Evolutionary conservation across 2,113 vertebrate species (phyloP), one percentile per base, ranked within the genome.

Genomic region (Aphyosemion australe): DNA sequence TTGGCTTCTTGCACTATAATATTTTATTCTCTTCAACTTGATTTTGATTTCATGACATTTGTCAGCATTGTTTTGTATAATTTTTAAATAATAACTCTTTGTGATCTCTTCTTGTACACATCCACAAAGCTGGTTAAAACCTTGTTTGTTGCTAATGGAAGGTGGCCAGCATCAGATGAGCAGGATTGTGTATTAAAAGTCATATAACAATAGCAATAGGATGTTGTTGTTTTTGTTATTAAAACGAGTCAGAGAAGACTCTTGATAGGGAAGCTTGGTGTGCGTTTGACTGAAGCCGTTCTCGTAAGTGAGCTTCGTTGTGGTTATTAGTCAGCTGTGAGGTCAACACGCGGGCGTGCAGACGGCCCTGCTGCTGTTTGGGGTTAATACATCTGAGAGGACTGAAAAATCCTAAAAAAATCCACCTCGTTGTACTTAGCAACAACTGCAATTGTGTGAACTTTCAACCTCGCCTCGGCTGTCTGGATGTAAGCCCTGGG

Each of bases 401-500:
- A 31, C 19, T 8, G 2, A 41, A 73, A 74, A 79, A 80, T 76
- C 66, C 66, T 13, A 4, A 37, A 62, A 65, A 86, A 72, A 83
- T 80, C 72, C 78, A 67, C 75, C 70, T 78, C 54, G 14, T 8
- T 67, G 74, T 69, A 72, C 84, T 83, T 63, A 61, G 49, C 54
- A 61, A 68, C 63, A 75, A 77, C 69, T 61, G 63, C 59, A 55
- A 37, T 74, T 13, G 75, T 74, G 71, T 83, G 64, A 89, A 84
- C 85, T 73, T 76, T 61, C 72, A 72, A 85, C 79, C 83, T 72
- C 20, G 1, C 12, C 69, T 48, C 42, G 20, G 63, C 76, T 64
- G 82, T 62, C 57, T 78, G 82, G 65, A 67, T 53, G 65, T 79
- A 83, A 87, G 79, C 74, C 78, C 72, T 65, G 63, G 72, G 46